Evolutionary conservation across 2,113 vertebrate species (phyloP), one percentile per base, ranked within the genome.

Genomic region (Sander vitreus): DNA sequence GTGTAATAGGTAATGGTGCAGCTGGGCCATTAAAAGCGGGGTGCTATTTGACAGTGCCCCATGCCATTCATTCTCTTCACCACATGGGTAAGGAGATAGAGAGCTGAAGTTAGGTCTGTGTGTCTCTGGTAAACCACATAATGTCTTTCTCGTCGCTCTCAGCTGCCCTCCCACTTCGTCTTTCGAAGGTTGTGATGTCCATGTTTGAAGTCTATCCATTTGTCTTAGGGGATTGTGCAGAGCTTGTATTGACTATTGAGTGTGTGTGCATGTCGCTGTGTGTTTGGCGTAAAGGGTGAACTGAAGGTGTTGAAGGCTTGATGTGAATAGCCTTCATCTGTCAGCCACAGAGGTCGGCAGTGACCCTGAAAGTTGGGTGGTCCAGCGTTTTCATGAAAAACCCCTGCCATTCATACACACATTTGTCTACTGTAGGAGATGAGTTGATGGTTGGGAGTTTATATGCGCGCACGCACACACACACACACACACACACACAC

Each of bases 151-250:
- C 84, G 62, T 67, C 78, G 74, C 58, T 65, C 72, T 54, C 51
- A 12, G 33, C 55, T 43, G 58, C 77, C 85, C 87, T 88, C 83
- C 89, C 86, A 88, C 88, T 86, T 89, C 39, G 69, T 91, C 88
- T 84, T 90, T 92, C 39, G 47, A 82, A 89, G 88, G 86, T 85
- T 89, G 89, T 92, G 87, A 78, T 89, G 83, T 84, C 71, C 27
- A 76, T 87, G 92, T 93, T 94, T 94, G 93, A 94, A 93, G 93
- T 93, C 85, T 87, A 87, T 88, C 90, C 92, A 92, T 94, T 94
- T 94, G 90, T 94, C 93, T 94, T 93, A 90, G 85, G 85, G 90
- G 88, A 93, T 92, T 93, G 89, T 92, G 85, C 59, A 23, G 68
- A 72, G 58, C 79, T 87, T 88, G 88, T 89, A 93, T 92, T 92